Conservation (phyloP, 2,113 vertebrate genomes). For the Ciconia boyciana region DNA sequence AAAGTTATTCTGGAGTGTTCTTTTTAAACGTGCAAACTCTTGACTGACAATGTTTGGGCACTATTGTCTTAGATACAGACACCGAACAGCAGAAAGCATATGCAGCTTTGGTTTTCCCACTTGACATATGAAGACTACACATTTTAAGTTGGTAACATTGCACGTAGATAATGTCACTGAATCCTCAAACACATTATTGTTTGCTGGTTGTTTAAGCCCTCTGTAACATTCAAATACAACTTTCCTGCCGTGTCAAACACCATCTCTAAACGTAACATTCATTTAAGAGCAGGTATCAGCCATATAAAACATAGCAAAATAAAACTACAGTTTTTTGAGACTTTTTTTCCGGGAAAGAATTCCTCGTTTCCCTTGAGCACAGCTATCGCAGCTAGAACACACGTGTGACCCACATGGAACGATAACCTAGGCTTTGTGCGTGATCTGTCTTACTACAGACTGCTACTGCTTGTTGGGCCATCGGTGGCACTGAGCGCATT, state of each 20-base stretch:
- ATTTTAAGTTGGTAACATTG: background rate
- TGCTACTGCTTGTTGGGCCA: background rate
- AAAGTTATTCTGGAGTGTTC: background rate
- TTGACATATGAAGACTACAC: accelerated
- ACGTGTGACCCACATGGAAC: accelerated
- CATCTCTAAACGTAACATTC: background rate
- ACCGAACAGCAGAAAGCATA: background rate
- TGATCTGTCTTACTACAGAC: background rate
- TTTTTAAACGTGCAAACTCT: background rate
- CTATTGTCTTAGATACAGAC: background rate
- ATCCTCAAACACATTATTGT: background rate
- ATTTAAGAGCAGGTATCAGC: background rate
- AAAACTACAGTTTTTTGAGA: background rate
- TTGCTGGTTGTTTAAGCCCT: background rate
- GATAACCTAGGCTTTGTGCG: background rate
- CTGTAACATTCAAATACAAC: background rate
- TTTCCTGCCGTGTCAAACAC: background rate
- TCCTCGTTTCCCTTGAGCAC: background rate
- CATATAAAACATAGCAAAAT: background rate
- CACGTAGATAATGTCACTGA: background rate
- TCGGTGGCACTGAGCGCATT: accelerated
- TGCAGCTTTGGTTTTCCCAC: background rate
- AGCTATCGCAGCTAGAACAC: background rate
- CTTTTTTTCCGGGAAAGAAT: background rate
- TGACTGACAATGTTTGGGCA: background rate